Evolutionary conservation across 2,113 vertebrate genomes (phyloP).

Genomic region (Leucopsar rothschildi): DNA sequence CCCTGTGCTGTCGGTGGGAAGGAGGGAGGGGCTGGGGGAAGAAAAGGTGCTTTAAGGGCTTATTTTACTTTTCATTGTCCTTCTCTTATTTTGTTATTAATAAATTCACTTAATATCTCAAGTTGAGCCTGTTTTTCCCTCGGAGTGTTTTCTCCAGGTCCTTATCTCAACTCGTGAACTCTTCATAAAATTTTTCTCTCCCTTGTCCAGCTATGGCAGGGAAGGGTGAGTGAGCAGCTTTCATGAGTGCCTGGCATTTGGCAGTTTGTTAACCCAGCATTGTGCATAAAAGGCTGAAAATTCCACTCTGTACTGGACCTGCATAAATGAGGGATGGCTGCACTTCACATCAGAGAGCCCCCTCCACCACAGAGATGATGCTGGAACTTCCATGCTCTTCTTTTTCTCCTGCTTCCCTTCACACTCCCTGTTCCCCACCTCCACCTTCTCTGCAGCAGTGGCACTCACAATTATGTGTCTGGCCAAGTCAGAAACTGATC

Average conservation of each 20-base stretch:
- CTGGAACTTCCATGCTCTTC: background rate
- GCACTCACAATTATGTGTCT: background rate
- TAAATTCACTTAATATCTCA: no score
- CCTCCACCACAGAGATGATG: background rate
- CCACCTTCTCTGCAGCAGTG: background rate
- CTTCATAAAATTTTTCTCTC: background rate
- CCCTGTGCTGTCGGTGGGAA: no score
- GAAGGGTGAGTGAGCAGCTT: background rate
- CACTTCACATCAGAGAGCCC: fast-evolving
- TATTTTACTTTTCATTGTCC: no score
- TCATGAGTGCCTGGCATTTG: background rate
- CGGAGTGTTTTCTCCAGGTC: background rate
- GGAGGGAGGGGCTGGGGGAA: no score
- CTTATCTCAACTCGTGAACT: background rate
- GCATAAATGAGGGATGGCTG: background rate
- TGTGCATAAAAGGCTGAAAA: background rate
- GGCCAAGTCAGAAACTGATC: background rate
- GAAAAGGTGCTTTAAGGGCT: no score
- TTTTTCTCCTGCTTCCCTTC: background rate
- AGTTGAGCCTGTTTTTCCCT: no score
- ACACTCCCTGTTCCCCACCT: background rate
- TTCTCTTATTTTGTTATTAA: no score
- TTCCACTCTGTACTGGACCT: background rate
- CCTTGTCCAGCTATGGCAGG: background rate
- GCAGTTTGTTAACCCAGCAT: background rate